A percentile compares a stretch with the other conserved stretches of the same genome.
Conservation (phyloP, 2,113 vertebrate species). For the Coracopsis vasa region DNA sequence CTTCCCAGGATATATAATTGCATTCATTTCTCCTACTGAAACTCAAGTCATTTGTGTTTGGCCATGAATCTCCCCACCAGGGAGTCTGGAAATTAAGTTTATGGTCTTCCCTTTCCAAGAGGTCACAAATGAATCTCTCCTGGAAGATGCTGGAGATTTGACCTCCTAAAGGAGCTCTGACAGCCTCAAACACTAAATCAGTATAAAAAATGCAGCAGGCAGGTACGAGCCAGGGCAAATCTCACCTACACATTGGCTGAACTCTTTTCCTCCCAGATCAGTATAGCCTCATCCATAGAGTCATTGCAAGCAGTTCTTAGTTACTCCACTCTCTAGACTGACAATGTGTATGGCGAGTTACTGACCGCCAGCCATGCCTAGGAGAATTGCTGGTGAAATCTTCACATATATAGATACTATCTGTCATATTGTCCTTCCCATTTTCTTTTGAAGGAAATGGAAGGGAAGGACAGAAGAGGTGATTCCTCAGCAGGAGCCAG, state of each 20-base stretch:
- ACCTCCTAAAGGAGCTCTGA: neutral
- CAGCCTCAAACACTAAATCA: neutral
- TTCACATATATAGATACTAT: neutral
- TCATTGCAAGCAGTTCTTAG: neutral
- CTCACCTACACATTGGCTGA: rapidly evolving
- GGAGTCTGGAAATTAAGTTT: neutral
- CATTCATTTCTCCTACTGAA: neutral
- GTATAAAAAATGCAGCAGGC: neutral
- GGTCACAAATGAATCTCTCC: neutral
- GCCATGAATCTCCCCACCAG: rapidly evolving
- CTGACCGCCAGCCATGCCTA: neutral
- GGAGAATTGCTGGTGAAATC: neutral
- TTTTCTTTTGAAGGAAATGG: neutral
- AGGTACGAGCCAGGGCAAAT: neutral
- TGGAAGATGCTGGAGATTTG: neutral
- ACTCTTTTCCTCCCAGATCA: neutral
- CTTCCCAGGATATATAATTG: neutral
- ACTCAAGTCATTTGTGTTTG: neutral
- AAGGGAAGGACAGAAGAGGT: neutral
- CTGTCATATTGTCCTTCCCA: neutral
- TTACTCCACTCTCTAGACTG: neutral
- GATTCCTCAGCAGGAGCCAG: neutral
- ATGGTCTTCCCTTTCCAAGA: neutral
- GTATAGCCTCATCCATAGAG: neutral
- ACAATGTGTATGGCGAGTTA: too few species aligned